phyloP scores from a whole-genome alignment of 2,888 invertebrate genomes.

The Nephrotoma appendiculata region DNA sequence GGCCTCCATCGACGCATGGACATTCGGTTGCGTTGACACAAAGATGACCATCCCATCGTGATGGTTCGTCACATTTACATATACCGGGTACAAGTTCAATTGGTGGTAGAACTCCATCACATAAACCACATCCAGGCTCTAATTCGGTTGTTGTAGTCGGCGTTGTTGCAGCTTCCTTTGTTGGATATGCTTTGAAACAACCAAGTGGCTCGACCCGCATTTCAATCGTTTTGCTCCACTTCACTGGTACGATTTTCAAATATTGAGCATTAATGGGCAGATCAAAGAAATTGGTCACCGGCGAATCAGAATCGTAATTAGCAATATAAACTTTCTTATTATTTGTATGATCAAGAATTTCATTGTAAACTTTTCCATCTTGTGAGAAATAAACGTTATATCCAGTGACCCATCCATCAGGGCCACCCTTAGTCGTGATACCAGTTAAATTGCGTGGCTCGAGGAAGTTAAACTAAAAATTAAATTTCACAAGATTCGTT shows the following conservation, averaged over 20 bases:
- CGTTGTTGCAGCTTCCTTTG: neutral
- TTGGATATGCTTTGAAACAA: conserved; percentile 54
- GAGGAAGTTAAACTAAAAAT: conserved; percentile 51
- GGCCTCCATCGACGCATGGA: conserved; percentile 53
- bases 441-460: conserved; percentile 65
- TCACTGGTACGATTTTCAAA: conserved; percentile 52
- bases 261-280: conserved; percentile 57
- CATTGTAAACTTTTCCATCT: conserved; percentile 56
- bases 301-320: conserved; percentile 50
- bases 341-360: conserved; percentile 40
- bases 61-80: conserved; percentile 39
- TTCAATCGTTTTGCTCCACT: conserved; percentile 60
- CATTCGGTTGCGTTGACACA: conserved; percentile 62
- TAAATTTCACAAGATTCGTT: neutral
- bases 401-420: conserved; percentile 57
- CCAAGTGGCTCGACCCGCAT: conserved; percentile 64
- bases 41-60: conserved; percentile 57
- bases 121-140: conserved; percentile 20
- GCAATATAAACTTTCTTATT: conserved; percentile 48
- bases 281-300: conserved; percentile 50
- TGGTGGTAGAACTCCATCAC: conserved; percentile 36
- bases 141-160: neutral
- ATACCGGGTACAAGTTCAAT: conserved; percentile 18
- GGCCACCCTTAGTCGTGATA: conserved; percentile 55
- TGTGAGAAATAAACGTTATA: conserved; percentile 61